Conservation (phyloP, 2,888 invertebrate genomes). For the Tinea semifulvella region DNA sequence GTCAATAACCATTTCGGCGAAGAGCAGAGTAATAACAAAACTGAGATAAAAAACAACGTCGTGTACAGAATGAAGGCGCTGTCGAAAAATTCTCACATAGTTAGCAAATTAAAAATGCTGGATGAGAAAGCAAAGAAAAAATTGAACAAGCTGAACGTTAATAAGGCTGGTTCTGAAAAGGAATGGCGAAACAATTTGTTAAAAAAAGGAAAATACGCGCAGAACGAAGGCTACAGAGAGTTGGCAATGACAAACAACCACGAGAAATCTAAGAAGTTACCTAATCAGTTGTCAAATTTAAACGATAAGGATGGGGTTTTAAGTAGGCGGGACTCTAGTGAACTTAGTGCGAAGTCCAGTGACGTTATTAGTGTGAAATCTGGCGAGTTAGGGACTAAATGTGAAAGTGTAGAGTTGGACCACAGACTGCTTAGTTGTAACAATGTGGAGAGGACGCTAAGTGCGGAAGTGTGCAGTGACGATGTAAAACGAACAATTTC, state of each 20-base stretch:
- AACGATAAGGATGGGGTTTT: conserved; percentile 34
- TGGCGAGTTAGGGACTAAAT: conserved; percentile 37
- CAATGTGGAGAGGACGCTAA: conserved; percentile 50
- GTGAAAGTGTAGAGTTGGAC: conserved; percentile 42
- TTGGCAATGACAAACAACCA: conserved; percentile 37
- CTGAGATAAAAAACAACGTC: conserved; percentile 50
- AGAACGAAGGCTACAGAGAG: conserved; percentile 63
- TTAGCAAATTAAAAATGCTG: conserved; percentile 45
- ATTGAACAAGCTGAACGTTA: conserved; percentile 42
- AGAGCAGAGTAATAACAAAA: conserved; percentile 37
- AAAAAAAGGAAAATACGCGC: conserved; percentile 62
- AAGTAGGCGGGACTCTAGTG: conserved; percentile 25
- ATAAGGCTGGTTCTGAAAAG: conserved; percentile 6
- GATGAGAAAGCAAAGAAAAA: conserved; percentile 53
- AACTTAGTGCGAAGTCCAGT: conserved; percentile 37
- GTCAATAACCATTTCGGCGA: conserved; percentile 48
- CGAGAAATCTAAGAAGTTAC: conserved; percentile 56
- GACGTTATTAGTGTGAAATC: conserved; percentile 47
- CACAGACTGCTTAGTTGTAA: conserved; percentile 48
- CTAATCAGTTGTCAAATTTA: conserved; percentile 20
- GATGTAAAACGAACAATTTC: conserved; percentile 55
- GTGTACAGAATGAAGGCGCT: conserved; percentile 59
- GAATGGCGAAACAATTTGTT: conserved; percentile 68
- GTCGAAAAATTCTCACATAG: conserved; percentile 59
- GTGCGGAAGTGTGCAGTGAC: conserved; percentile 23